Evolutionary conservation across 2,113 vertebrate species (phyloP).

Genomic region (Nematolebias whitei): DNA sequence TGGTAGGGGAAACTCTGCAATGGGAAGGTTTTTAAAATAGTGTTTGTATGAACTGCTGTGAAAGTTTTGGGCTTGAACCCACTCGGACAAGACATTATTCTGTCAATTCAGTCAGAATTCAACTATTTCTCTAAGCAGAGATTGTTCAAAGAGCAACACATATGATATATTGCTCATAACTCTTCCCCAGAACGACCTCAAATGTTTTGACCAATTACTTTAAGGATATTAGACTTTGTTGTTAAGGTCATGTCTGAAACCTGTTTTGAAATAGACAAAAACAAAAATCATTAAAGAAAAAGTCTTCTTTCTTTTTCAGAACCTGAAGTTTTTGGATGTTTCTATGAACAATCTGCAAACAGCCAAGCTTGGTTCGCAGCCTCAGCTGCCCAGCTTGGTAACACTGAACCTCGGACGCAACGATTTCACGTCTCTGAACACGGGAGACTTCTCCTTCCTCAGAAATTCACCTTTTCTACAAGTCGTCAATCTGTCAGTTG

Average conservation of each 20-base stretch:
- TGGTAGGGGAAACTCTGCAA: no score
- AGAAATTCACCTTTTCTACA: constrained; percentile 75
- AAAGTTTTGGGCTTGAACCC: neutral
- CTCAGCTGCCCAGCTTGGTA: constrained; percentile 83
- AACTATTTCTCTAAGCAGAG: no score
- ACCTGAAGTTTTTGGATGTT: constrained; percentile 85
- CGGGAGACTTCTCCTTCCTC: constrained; percentile 86
- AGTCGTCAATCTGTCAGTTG: constrained; percentile 85
- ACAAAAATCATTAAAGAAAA: no score
- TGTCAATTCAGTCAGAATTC: neutral
- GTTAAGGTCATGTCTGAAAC: no score
- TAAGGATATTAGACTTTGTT: no score
- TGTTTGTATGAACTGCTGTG: neutral
- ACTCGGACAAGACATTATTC: neutral
- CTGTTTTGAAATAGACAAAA: neutral
- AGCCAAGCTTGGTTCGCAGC: constrained; percentile 80
- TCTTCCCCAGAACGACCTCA: no score
- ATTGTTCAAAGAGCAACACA: no score
- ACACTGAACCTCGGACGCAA: constrained; percentile 82
- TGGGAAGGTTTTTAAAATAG: neutral
- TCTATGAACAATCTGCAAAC: constrained; percentile 86
- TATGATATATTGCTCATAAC: no score
- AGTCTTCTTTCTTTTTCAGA: constrained; percentile 78
- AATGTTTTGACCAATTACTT: no score
- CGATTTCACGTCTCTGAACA: constrained; percentile 78